Evolutionary conservation across 2,113 vertebrate genomes (phyloP).

Genomic region (Chascanopsetta lugubris): DNA sequence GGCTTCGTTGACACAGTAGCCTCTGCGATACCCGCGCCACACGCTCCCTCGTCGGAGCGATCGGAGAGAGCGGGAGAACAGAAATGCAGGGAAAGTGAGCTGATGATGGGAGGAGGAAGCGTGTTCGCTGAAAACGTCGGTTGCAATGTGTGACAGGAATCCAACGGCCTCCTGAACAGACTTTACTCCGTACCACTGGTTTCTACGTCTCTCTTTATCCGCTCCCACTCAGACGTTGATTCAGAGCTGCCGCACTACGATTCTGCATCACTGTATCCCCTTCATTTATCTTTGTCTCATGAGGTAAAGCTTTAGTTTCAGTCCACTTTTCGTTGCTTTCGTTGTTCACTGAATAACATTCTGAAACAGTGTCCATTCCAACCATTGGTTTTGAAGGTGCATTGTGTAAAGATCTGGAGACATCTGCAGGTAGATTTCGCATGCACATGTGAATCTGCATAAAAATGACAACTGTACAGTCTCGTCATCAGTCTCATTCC

Average conservation of each 20-base stretch:
- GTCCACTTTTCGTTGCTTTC: too few relatives aligned
- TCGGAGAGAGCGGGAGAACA: background rate
- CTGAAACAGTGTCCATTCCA: too few relatives aligned
- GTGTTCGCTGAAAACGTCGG: background rate
- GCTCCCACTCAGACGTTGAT: background rate
- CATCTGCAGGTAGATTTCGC: too few relatives aligned
- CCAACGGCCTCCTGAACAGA: constrained; percentile 14
- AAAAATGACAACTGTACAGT: background rate
- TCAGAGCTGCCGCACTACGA: background rate
- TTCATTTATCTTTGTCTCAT: too few relatives aligned
- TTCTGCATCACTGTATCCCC: too few relatives aligned
- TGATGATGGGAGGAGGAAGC: constrained; percentile 12
- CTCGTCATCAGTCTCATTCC: constrained; percentile 2
- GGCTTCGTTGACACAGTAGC: constrained; percentile 1
- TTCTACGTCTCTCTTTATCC: background rate
- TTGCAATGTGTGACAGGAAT: constrained; percentile 19
- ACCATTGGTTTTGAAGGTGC: too few relatives aligned
- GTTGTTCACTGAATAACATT: too few relatives aligned
- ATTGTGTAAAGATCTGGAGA: background rate
- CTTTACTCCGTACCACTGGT: background rate
- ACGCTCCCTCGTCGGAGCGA: constrained; percentile 1
- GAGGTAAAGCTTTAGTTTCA: too few relatives aligned
- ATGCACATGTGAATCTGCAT: too few relatives aligned
- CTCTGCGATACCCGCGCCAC: constrained; percentile 2
- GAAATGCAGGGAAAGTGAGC: constrained; percentile 15